Conservation (phyloP, 2,113 vertebrate species). For the Zingel zingel region DNA sequence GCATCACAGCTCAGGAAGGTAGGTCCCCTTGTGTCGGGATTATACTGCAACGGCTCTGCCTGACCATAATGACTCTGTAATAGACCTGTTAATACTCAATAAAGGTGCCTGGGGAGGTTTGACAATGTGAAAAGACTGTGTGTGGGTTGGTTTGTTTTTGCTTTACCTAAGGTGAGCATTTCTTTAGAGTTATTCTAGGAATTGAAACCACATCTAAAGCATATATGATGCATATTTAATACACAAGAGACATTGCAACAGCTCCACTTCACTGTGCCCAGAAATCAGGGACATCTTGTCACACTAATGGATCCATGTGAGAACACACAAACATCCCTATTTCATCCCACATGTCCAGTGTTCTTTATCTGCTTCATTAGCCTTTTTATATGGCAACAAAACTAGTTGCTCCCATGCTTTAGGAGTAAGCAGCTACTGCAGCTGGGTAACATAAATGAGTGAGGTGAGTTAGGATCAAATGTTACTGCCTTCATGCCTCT, state of each 20-base stretch:
- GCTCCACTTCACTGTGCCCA: neutral
- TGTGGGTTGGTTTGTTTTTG: neutral
- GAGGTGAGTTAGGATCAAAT: conserved; percentile 25
- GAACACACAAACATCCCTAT: neutral
- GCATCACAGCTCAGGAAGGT: conserved; percentile 11
- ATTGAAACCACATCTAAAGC: neutral
- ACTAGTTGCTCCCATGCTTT: neutral
- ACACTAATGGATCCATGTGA: neutral
- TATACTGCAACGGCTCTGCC: conserved; percentile 17
- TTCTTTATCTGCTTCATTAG: conserved; percentile 17
- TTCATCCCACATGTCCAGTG: neutral
- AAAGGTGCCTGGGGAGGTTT: neutral
- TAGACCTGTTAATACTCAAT: conserved; percentile 1
- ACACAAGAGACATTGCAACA: neutral
- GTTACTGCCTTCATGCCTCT: neutral
- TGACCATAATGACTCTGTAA: conserved; percentile 2
- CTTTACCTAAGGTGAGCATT: neutral
- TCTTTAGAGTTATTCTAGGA: neutral
- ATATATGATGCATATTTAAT: neutral
- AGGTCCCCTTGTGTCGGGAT: conserved; percentile 13
- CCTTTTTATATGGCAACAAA: conserved; percentile 6
- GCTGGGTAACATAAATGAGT: conserved; percentile 7
- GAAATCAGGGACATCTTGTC: neutral
- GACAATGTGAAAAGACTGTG: neutral
- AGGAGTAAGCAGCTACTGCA: conserved; percentile 1